A percentile compares a stretch with the other conserved stretches of the same genome.
Evolutionary conservation across 2,888 invertebrate genomes (phyloP).

Genomic region (Heteromyza rotundicornis): DNA sequence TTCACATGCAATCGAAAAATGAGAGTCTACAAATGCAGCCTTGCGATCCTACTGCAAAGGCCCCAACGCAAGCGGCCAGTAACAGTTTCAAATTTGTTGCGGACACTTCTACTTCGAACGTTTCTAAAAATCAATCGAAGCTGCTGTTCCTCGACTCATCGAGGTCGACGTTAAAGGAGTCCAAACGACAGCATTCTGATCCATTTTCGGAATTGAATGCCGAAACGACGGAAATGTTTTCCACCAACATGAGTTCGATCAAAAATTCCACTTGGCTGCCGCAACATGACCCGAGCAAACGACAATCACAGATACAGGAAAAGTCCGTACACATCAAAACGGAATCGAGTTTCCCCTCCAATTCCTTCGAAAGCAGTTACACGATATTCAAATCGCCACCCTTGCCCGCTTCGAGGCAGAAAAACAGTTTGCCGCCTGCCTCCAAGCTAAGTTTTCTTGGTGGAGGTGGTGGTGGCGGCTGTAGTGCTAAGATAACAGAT

Average conservation of each 20-base stretch:
- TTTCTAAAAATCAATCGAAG: background rate
- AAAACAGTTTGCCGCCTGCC: constrained; percentile 8
- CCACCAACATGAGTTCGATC: constrained; percentile 51
- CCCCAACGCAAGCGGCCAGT: background rate
- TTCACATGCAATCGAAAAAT: too few species aligned
- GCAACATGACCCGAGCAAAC: too few species aligned
- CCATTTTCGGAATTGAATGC: constrained; percentile 51
- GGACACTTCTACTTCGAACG: too few species aligned
- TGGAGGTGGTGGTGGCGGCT: background rate
- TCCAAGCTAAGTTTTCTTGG: constrained; percentile 25
- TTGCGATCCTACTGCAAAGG: too few species aligned
- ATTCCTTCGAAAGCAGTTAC: constrained; percentile 1
- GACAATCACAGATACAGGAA: constrained; percentile 37
- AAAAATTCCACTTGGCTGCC: constrained; percentile 56
- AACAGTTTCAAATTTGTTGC: background rate
- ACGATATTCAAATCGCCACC: constrained; percentile 15
- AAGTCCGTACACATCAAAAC: constrained; percentile 38
- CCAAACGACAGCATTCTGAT: background rate
- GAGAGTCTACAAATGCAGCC: too few species aligned
- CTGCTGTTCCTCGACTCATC: background rate
- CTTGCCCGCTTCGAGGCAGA: background rate
- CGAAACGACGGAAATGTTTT: constrained; percentile 56
- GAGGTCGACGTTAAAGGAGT: too few species aligned
- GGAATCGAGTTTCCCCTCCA: too few species aligned
- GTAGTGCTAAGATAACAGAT: too few species aligned